Evolutionary conservation across 2,888 invertebrate genomes (phyloP), one percentile per base, ranked within the genome.

Genomic region (Pardosa pseudoannulata): DNA sequence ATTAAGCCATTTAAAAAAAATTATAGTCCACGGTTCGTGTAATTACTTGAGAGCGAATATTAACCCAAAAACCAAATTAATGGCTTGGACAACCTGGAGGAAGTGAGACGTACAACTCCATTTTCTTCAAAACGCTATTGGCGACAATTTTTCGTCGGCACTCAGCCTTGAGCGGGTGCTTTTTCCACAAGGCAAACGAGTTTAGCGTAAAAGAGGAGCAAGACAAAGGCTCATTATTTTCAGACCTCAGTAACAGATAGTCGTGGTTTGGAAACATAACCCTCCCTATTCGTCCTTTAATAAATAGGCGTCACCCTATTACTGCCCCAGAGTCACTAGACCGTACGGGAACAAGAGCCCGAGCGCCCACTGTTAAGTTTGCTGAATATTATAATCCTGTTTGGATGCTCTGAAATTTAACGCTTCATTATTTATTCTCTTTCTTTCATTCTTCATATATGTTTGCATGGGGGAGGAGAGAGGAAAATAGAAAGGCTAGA

Each of bases 141-240:
- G 56, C 19, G 56, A 56, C 56, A 56, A 46, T 11, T 56, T 56
- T 23, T 23, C 1, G 19, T 11, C 23, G 16, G 11, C n/a, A 23
- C 3, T 56, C 56, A 56, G 23, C 56, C 56, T 56, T 56, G 56
- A 56, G 56, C 23, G 3, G 23, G 56, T 36, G n/a, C 27, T 62
- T 39, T 62, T 19, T 36, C n/a, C 67, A 56, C 82, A 83, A 83
- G 82, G 82, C 65, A 76, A 83, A 72, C 82, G 76, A 83, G 76
- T 83, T 56, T 76, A 50, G 31, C 19, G 72, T 19, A 75, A 64
- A 76, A 76, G 82, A 65, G 65, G 72, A 76, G 39, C 62, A 81
- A 81, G 64, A 81, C 81, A 83, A 72, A 83, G 76, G 62, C 72
- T 83, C 76, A 83, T 83, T 83, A 83, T 76, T 65, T 68, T 71